Evolutionary conservation across 2,113 vertebrate genomes (phyloP).

Genomic region (Beaufortia kweichowensis): DNA sequence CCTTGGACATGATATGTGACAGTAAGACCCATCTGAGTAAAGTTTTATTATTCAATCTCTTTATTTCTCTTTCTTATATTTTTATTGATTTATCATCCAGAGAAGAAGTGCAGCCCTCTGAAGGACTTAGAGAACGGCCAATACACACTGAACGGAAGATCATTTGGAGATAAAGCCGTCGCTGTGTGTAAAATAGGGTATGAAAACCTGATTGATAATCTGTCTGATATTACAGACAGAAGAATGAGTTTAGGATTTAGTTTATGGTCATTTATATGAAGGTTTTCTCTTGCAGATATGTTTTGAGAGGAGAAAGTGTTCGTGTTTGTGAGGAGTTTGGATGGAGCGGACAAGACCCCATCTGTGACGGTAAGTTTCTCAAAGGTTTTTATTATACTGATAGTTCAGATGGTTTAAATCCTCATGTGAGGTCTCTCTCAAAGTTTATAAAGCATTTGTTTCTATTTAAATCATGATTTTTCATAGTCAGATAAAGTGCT

Average conservation of each 20-base stretch:
- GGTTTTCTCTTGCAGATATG: conserved; percentile 57
- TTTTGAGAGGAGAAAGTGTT: conserved; percentile 57
- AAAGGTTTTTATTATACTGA: no score
- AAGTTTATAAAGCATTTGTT: no score
- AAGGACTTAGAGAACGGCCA: conserved; percentile 60
- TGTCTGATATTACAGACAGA: no score
- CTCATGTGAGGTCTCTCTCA: no score
- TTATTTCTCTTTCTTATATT: background rate
- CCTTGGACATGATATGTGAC: conserved; percentile 58
- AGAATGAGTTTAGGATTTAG: no score
- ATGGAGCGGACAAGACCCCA: conserved; percentile 62
- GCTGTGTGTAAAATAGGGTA: conserved; percentile 66
- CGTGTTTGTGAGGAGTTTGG: conserved; percentile 59
- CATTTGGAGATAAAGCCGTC: conserved; percentile 55
- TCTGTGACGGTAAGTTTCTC: conserved; percentile 62
- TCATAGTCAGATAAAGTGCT: no score
- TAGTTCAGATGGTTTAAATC: no score
- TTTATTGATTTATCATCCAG: conserved; percentile 39
- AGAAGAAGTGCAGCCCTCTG: conserved; percentile 58
- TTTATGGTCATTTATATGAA: background rate
- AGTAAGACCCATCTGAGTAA: conserved; percentile 55
- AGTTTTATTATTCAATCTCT: background rate
- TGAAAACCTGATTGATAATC: background rate
- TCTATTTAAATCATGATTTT: no score
- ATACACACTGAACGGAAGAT: conserved; percentile 51